Evolutionary conservation across 2,888 invertebrate genomes (phyloP), one percentile per base, ranked within the genome.

Genomic region (Chloroclysta siterata): DNA sequence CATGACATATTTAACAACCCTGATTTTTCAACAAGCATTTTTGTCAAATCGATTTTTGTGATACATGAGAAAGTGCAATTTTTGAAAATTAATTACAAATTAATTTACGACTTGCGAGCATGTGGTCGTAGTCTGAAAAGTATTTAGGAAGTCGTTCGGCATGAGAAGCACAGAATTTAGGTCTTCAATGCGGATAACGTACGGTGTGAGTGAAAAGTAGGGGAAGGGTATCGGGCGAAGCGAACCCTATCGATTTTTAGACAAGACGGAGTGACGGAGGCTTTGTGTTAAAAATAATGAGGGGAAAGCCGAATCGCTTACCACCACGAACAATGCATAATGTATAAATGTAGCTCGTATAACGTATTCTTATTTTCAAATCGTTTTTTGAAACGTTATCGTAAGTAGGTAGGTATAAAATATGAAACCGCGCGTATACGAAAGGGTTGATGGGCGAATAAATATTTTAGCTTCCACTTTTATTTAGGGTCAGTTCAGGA

Each of bases 191-290:
- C 63, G 47, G 61, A 68, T 62, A 53, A 53, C 62, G 60, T 56
- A 42, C 46, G 60, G 48, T 61, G 46, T 48, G 57, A 53, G 53
- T 51, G 57, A 52, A 53, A 61, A 55, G 61, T 65, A 58, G 17
- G 57, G 52, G 17, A 53, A 57, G 53, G 57, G 57, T 63, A 63
- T 63, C 39, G 36, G 22, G 61, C 17, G 44, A 48, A 60, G 66
- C 68, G 67, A 74, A 72, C 78, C 77, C 75, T 81, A 84, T 84
- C 75, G 84, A 84, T 84, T 82, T 82, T 80, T 73, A 73, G 75
- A 62, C 67, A 60, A 64, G 64, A 60, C 63, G 64, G 57, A 57
- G 46, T 51, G 44, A 55, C 44, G 57, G 68, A 58, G 68, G 64
- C 65, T 65, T 72, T 72, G 61, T 70, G 71, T 79, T 80, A 80